Base-by-base conservation (phyloP, 2,888 invertebrate species). In the Scaptomyza flava region DNA sequence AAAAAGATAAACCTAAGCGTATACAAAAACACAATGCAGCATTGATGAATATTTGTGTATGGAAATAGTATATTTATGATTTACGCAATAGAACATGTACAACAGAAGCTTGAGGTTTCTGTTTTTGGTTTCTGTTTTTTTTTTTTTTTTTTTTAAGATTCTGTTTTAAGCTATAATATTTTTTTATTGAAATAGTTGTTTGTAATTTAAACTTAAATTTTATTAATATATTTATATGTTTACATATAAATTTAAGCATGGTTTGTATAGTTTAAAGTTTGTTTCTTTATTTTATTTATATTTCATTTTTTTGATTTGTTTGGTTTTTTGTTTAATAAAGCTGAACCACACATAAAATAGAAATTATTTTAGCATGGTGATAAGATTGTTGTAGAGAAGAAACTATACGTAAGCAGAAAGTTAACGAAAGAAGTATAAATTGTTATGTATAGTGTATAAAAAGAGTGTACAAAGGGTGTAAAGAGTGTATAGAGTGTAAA, bases 281-380 rank as follows among this genome's bases (percentile, higher is more conserved):
- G 45, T 81, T 66, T 31, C 31, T 68, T 27, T 27, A 27, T 27
- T 27, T 27, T 5, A 66, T 77, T 50, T 36, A 33, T 60, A 17
- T 34, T 43, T 17, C 48, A 33, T 42, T 74, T 57, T 68, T 57
- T 75, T 52, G 27, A 12, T 68, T 81, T 73, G 67, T 73, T 78
- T 80, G 72, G 74, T 38, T 34, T 45, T 48, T 53, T 23, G 61
- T 73, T 77, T 66, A 83, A 91, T 90, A 91, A 91, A 92, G 92
- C 91, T 92, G 91, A 91, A 91, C 91, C 91, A 91, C 91, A 91
- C 91, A 91, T 92, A 91, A 91, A 91, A 90, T 85, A 91, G 91
- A 91, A 91, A 92, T 91, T 91, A 91, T 91, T 91, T 91, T 90
- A 92, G 91, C 82, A 88, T 91, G 92, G 91, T 91, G 91, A 91